Conservation (phyloP, 1,140 invertebrate genomes). For the Archivesica marissinica region DNA sequence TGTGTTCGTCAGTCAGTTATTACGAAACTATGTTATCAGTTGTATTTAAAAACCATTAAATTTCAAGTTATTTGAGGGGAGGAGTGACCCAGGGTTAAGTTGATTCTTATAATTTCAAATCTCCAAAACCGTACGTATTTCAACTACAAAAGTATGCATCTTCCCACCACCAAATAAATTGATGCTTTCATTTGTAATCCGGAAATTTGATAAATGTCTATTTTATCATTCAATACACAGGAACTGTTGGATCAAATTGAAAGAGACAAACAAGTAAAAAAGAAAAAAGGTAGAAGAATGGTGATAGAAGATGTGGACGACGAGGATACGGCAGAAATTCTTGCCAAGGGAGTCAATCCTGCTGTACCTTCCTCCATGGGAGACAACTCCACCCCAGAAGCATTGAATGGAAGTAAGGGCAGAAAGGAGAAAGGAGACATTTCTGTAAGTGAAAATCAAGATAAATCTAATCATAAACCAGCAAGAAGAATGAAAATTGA, state of each 20-base stretch:
- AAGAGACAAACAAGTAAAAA: slow-evolving; percentile 68
- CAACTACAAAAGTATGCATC: too few relatives aligned
- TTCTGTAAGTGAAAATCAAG: neutral
- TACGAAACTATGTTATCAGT: too few relatives aligned
- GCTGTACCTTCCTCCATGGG: neutral
- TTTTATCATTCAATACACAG: slow-evolving; percentile 41
- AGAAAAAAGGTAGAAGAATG: slow-evolving; percentile 77
- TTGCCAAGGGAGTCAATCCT: neutral
- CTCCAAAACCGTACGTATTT: too few relatives aligned
- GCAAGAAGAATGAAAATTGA: slow-evolving; percentile 58
- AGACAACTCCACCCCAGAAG: neutral
- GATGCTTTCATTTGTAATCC: too few relatives aligned
- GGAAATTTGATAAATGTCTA: neutral
- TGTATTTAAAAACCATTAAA: too few relatives aligned
- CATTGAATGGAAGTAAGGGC: neutral
- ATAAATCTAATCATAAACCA: neutral
- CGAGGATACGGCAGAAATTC: neutral
- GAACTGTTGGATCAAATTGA: slow-evolving; percentile 69
- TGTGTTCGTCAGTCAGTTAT: too few relatives aligned
- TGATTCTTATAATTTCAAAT: too few relatives aligned
- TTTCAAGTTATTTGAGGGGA: too few relatives aligned
- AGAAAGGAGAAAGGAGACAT: neutral
- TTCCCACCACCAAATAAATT: too few relatives aligned
- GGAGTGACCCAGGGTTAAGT: too few relatives aligned
- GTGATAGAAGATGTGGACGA: slow-evolving; percentile 79